A percentile compares a stretch with the other conserved stretches of the same genome.
phyloP scores from a whole-genome alignment of 1,140 invertebrate genomes.

The Dendroctonus valens region DNA sequence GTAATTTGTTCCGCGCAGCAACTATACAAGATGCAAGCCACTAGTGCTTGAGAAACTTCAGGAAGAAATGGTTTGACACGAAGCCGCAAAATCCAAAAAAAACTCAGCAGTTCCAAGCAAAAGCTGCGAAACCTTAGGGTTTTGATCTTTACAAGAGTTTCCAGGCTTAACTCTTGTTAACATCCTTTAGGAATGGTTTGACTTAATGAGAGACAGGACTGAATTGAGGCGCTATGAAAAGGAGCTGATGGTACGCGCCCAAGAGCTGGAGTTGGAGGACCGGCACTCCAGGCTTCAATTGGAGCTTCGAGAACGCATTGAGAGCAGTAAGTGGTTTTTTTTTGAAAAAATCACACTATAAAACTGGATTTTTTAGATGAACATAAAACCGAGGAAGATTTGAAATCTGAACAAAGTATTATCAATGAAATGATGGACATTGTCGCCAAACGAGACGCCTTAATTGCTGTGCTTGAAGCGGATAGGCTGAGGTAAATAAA shows the following conservation, averaged over 20 bases:
- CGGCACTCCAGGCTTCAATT: slow-evolving; percentile 76
- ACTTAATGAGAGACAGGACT: slow-evolving; percentile 79
- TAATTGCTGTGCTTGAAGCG: slow-evolving; percentile 69
- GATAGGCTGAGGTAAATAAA: slow-evolving; percentile 67
- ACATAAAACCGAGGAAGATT: slow-evolving; percentile 68
- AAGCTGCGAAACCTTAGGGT: too few relatives aligned
- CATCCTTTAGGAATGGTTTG: slow-evolving; percentile 67
- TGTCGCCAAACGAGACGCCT: slow-evolving; percentile 69
- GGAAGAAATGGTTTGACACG: neutral
- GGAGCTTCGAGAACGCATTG: slow-evolving; percentile 69
- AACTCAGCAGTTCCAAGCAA: slow-evolving; percentile 1
- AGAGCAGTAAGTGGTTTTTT: slow-evolving; percentile 59
- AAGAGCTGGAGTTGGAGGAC: slow-evolving; percentile 84
- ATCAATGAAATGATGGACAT: slow-evolving; percentile 82
- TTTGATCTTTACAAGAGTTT: too few relatives aligned
- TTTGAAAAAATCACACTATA: neutral
- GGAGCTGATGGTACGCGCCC: slow-evolving; percentile 75
- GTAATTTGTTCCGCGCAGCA: too few relatives aligned
- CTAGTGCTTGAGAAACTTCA: neutral
- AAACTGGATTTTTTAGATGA: slow-evolving; percentile 55
- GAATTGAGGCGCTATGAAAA: slow-evolving; percentile 76
- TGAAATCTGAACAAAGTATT: slow-evolving; percentile 73
- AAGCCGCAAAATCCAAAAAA: slow-evolving; percentile 42
- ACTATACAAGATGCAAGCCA: too few relatives aligned
- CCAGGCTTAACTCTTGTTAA: neutral